Conservation (phyloP, 2,797 vertebrate species). For the Synanceia verrucosa region DNA sequence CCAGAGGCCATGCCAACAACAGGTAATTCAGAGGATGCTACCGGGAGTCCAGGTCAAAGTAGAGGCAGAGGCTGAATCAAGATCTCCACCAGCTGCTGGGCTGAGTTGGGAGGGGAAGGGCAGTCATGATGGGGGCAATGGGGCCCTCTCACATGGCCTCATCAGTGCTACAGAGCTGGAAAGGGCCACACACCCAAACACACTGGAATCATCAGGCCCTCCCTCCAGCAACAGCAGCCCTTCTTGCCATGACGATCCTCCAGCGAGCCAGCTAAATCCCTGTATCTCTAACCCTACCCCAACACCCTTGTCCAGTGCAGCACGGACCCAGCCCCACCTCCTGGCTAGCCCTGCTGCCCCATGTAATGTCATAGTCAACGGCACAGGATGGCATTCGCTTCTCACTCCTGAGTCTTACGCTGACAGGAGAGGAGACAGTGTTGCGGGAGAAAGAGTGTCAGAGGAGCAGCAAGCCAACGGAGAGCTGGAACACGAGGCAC, state of each 20-base stretch:
- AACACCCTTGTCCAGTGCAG: slow-evolving; percentile 74
- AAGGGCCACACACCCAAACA: slow-evolving; percentile 74
- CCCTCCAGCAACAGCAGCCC: slow-evolving; percentile 84
- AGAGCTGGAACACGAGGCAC: slow-evolving; percentile 93
- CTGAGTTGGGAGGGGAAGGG: slow-evolving; percentile 79
- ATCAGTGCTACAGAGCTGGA: slow-evolving; percentile 45
- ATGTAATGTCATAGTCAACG: slow-evolving; percentile 97
- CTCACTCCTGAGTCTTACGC: slow-evolving; percentile 64
- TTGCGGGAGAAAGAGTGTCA: slow-evolving; percentile 55
- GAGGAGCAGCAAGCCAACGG: slow-evolving; percentile 81
- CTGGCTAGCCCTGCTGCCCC: slow-evolving; percentile 84
- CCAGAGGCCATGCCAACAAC: slow-evolving; percentile 91
- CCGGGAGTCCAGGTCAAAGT: slow-evolving; percentile 89
- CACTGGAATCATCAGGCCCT: slow-evolving; percentile 83
- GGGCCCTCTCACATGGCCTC: slow-evolving; percentile 39
- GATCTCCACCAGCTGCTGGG: slow-evolving; percentile 78
- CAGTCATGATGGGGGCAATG: slow-evolving; percentile 46
- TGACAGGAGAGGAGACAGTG: slow-evolving; percentile 71
- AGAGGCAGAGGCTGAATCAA: slow-evolving; percentile 84
- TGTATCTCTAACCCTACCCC: slow-evolving; percentile 64
- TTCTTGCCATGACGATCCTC: slow-evolving; percentile 76
- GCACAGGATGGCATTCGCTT: slow-evolving; percentile 80
- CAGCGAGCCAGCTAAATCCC: slow-evolving; percentile 59
- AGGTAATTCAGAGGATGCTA: slow-evolving; percentile 92
- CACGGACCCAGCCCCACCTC: slow-evolving; percentile 75